Evolutionary conservation across 2,113 vertebrate species (phyloP).

Genomic region (Labeo catla): DNA sequence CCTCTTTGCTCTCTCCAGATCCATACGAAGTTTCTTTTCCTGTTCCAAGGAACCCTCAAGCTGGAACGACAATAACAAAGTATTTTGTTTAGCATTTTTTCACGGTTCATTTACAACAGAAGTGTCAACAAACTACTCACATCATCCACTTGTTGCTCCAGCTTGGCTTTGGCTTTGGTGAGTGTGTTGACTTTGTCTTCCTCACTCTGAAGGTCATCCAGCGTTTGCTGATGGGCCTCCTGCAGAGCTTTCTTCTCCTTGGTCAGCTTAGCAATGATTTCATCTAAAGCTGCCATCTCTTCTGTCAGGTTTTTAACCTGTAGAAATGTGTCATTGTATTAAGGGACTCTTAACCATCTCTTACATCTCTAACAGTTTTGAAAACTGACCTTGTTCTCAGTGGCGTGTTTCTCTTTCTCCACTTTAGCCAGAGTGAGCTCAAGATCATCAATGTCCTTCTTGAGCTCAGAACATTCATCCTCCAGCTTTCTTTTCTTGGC

Average conservation of each 20-base stretch:
- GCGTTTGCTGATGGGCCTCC: constrained; percentile 81
- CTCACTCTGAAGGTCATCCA: constrained; percentile 82
- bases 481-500: constrained; percentile 85
- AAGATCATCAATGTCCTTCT: constrained; percentile 85
- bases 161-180: constrained; percentile 77
- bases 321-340: rapidly evolving
- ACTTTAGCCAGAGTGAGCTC: constrained; percentile 85
- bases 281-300: constrained; percentile 80
- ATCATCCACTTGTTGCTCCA: constrained; percentile 82
- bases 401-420: constrained; percentile 91
- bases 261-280: constrained; percentile 79
- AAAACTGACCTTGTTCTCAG: constrained; percentile 84
- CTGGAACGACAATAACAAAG: constrained; percentile 53
- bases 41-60: constrained; percentile 78
- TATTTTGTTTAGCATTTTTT: neutral
- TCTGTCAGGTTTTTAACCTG: constrained; percentile 84
- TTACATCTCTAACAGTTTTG: neutral
- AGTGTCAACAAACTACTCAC: constrained; percentile 62
- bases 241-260: constrained; percentile 84
- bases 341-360: too few species aligned
- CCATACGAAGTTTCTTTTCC: constrained; percentile 80
- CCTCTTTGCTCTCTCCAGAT: constrained; percentile 76
- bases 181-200: constrained; percentile 83
- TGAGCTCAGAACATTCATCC: constrained; percentile 82
- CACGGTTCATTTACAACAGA: neutral